Base-by-base conservation (phyloP, 1,140 invertebrate genomes). In the Bemisia tabaci region DNA sequence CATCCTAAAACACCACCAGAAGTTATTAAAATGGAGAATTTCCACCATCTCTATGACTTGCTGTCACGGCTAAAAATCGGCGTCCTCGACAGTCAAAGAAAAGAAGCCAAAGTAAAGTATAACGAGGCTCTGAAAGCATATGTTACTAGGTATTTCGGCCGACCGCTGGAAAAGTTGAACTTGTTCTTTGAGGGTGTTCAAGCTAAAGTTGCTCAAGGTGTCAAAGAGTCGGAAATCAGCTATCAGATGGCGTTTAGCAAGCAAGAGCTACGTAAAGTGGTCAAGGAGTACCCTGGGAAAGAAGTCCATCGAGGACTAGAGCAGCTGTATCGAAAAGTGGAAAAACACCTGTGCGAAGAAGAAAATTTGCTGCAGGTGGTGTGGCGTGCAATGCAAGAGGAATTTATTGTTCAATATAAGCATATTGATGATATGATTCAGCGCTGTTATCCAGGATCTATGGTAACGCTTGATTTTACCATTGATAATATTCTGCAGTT, bases 321-420 rank as follows among this genome's bases (percentile, higher is more conserved):
- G 75, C 86, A 92, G 75, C 81, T 99, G 63, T 98, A 98, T 78
- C 91, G 89, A 76, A 98, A 97, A 80, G 94, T 98, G 22, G 96
- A 96, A 74, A 98, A 98, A 80, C 94, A 98, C 79, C 79, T 98
- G 5, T 93, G 88, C 72, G 94, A 97, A 79, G 94, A 97, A 76
- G 92, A 94, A 74, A 95, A 94, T 78, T 81, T 97, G 27, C 79
- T 97, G 67, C 94, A 97, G 82, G 93, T 97, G 59, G 96, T 99
- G 63, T 99, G 97, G 97, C 84, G 94, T 76, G 94, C 95, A 72
- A 98, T 99, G 96, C 95, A 98, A 82, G 91, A 97, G 78, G 95
- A 98, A 81, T 98, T 99, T 78, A 93, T 99, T 70, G 87, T 90
- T 70, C 96, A 99, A 77, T 95, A 98, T 76, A 96, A 95, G 77